Evolutionary conservation across 2,113 vertebrate species (phyloP).

Genomic region (Callionymus lyra): DNA sequence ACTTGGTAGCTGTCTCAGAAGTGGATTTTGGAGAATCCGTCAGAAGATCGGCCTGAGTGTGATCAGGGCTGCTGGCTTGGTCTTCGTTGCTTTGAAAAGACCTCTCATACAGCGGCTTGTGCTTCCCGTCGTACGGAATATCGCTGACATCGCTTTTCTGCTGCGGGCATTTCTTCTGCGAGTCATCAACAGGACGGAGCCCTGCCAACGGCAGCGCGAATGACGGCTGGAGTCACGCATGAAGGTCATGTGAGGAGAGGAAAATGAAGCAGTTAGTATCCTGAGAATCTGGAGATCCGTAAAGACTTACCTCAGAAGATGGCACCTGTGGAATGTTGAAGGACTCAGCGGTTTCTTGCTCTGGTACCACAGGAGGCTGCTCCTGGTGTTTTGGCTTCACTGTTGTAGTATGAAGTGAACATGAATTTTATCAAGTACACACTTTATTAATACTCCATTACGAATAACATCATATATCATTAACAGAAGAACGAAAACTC

Average conservation of each 20-base stretch:
- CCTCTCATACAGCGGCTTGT: slow-evolving; percentile 88
- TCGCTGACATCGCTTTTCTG: slow-evolving; percentile 84
- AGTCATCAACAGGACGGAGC: slow-evolving; percentile 1
- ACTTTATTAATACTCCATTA: no score
- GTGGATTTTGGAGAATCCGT: slow-evolving; percentile 80
- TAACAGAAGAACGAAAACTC: no score
- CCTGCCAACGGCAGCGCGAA: slow-evolving; percentile 43
- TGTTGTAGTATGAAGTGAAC: no score
- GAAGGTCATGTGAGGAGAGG: no score
- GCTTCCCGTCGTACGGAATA: slow-evolving; percentile 88
- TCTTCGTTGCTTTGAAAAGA: slow-evolving; percentile 80
- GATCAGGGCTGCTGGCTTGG: slow-evolving; percentile 73
- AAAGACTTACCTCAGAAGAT: slow-evolving; percentile 72
- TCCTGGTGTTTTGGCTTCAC: slow-evolving; percentile 82
- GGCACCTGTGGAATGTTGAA: slow-evolving; percentile 83
- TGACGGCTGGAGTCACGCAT: slow-evolving; percentile 69
- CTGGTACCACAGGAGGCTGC: slow-evolving; percentile 76
- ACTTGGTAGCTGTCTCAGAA: slow-evolving; percentile 20
- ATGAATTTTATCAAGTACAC: no score
- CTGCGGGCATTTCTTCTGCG: slow-evolving; percentile 67
- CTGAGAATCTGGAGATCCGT: no score
- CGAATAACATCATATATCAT: no score
- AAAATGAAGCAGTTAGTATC: neutral
- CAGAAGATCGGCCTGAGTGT: slow-evolving; percentile 75
- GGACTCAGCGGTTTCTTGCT: slow-evolving; percentile 74